Percentiles rank a stretch among this genome's conserved stretches.
Evolutionary conservation across 2,113 vertebrate species (phyloP).

Genomic region (Alexandromys fortis): DNA sequence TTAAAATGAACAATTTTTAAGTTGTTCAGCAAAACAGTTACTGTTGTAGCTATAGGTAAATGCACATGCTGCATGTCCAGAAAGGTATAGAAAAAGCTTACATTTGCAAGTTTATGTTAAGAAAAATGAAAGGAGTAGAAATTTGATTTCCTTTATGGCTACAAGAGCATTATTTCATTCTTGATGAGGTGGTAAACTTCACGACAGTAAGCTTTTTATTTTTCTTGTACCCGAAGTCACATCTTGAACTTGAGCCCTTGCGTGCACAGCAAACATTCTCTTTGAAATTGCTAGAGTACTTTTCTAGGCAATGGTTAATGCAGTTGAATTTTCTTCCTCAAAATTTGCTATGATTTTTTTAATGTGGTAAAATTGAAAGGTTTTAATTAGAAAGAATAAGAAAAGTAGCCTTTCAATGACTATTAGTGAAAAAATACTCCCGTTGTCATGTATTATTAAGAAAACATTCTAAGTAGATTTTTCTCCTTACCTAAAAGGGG

Average conservation of each 20-base stretch:
- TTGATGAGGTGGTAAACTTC: conserved; percentile 60
- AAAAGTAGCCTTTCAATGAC: neutral
- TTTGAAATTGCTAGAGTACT: conserved; percentile 49
- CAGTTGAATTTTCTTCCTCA: neutral
- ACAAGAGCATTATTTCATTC: conserved; percentile 45
- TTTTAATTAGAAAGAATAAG: neutral
- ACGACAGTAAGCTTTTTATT: conserved; percentile 49
- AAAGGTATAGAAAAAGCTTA: conserved; percentile 45
- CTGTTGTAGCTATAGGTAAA: conserved; percentile 39
- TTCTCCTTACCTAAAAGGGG: neutral
- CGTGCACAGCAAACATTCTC: conserved; percentile 18
- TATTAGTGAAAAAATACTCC: conserved; percentile 37
- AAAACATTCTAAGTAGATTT: neutral
- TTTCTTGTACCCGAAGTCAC: conserved; percentile 40
- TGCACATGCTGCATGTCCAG: neutral
- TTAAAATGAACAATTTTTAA: conserved; percentile 56
- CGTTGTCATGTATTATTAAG: neutral
- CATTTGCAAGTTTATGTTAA: conserved; percentile 50
- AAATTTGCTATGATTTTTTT: conserved; percentile 2
- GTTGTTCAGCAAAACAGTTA: conserved; percentile 56
- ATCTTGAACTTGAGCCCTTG: conserved; percentile 57
- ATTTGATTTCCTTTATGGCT: conserved; percentile 13
- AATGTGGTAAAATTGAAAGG: neutral
- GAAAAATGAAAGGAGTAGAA: conserved; percentile 51
- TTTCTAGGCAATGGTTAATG: conserved; percentile 46